Evolutionary conservation across 1,140 invertebrate species (phyloP).

Genomic region (Camponotus floridanus): DNA sequence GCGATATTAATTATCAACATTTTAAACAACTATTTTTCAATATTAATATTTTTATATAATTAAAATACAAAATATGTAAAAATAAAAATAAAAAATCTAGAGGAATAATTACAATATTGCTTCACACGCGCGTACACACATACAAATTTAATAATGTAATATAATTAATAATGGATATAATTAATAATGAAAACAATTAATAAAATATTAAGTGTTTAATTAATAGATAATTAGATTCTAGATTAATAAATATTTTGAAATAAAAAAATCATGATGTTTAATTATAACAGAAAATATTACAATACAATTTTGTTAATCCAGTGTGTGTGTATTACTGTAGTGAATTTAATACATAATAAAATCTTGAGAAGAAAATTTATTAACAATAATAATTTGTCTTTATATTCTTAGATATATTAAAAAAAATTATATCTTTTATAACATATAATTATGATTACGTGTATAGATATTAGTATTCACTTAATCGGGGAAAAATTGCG

Average conservation of each 20-base stretch:
- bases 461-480: not conserved
- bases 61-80: not conserved
- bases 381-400: not conserved
- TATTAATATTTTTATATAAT: not conserved
- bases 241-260: not conserved
- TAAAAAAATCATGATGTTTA: not conserved
- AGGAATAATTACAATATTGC: no score
- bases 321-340: not conserved
- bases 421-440: not conserved
- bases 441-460: not conserved
- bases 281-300: not conserved
- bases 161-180: no score
- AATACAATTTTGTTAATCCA: not conserved
- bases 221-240: no score
- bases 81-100: no score
- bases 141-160: no score
- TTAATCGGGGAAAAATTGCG: not conserved
- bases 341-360: not conserved
- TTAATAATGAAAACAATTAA: not conserved
- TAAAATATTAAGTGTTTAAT: slow-evolving; percentile 8
- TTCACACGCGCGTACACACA: no score
- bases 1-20: not conserved
- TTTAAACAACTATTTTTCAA: not conserved
- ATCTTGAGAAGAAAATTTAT: not conserved
- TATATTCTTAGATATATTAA: not conserved